phyloP scores from a whole-genome alignment of 2,797 vertebrate species.

The Enteromius mattozi region DNA sequence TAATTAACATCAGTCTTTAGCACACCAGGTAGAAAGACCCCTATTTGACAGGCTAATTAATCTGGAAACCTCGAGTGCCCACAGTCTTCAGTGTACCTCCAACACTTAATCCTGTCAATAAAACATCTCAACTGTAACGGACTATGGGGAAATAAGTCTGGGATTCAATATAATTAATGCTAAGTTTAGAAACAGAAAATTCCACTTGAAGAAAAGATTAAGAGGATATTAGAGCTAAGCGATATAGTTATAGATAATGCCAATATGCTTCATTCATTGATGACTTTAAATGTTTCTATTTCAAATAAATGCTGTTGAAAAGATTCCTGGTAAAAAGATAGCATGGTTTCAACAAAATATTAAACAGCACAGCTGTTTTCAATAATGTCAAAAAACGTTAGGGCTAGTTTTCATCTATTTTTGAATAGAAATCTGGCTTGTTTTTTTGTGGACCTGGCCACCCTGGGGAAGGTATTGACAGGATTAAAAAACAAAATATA shows the following conservation, averaged over 20 bases:
- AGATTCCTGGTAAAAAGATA: neutral
- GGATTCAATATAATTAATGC: slow-evolving; percentile 9
- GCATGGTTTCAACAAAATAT: neutral
- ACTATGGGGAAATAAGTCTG: slow-evolving; percentile 15
- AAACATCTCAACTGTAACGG: slow-evolving; percentile 24
- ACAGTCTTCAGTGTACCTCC: slow-evolving; percentile 10
- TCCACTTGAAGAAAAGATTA: neutral
- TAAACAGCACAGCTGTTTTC: neutral
- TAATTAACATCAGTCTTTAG: slow-evolving; percentile 53
- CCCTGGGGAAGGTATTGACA: no score
- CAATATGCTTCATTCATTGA: neutral
- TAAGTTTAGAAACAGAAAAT: slow-evolving; percentile 19
- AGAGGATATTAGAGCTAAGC: neutral
- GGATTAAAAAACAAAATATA: no score
- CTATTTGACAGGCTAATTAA: slow-evolving; percentile 57
- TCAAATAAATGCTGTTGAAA: neutral
- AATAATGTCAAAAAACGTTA: no score
- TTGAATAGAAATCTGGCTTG: no score
- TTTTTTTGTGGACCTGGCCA: no score
- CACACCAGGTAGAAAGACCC: slow-evolving; percentile 44
- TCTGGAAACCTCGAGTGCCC: slow-evolving; percentile 40
- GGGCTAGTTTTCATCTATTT: no score
- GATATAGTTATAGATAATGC: neutral
- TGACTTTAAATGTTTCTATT: neutral
- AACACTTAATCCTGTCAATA: slow-evolving; percentile 35